phyloP scores from a whole-genome alignment of 2,113 vertebrate species.

The Eurypyga helias region DNA sequence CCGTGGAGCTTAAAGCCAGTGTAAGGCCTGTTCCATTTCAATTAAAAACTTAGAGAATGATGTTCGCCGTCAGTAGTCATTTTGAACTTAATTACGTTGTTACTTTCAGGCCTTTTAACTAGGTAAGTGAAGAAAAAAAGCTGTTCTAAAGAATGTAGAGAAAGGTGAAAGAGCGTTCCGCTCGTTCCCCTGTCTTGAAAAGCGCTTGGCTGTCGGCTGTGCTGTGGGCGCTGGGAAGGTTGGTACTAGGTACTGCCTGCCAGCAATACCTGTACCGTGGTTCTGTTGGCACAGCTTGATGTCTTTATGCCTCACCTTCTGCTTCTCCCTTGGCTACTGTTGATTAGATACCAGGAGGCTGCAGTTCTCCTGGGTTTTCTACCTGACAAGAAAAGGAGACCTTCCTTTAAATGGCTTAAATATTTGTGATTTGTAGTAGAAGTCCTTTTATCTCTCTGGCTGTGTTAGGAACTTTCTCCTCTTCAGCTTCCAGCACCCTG shows the following conservation, averaged over 20 bases:
- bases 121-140: background rate
- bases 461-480: background rate
- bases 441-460: background rate
- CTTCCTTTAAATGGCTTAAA: background rate
- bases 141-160: background rate
- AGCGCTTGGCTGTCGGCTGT: background rate
- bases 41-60: background rate
- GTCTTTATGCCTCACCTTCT: background rate
- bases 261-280: fast-evolving
- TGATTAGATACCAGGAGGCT: background rate
- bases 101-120: background rate
- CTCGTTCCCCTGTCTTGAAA: background rate
- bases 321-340: fast-evolving
- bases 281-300: background rate
- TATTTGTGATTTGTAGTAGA: background rate
- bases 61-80: background rate
- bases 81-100: background rate
- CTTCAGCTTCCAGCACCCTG: background rate
- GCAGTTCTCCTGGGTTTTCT: background rate
- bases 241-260: background rate
- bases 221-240: background rate
- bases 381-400: background rate
- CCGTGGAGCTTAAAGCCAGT: background rate
- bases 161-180: background rate
- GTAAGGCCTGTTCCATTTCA: background rate